phyloP scores from a whole-genome alignment of 2,113 vertebrate species.

The Calyptomena viridis region DNA sequence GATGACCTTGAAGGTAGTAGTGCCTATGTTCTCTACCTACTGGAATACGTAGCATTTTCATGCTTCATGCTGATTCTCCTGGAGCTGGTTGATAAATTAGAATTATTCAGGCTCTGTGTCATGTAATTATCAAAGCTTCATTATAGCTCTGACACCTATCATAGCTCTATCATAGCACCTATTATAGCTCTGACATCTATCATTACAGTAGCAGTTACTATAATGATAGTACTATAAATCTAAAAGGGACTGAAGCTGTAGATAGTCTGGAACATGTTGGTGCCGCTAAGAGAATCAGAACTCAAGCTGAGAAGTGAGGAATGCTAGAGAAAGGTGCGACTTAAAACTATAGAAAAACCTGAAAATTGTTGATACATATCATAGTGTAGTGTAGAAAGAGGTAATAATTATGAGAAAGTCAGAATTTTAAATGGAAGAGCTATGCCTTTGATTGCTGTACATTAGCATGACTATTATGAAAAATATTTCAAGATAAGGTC shows the following conservation, averaged over 20 bases:
- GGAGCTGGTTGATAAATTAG: neutral
- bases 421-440: neutral
- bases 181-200: neutral
- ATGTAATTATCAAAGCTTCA: neutral
- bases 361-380: neutral
- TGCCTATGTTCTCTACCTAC: neutral
- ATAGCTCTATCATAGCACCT: no score
- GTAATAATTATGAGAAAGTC: neutral
- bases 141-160: neutral
- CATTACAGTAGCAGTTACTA: neutral
- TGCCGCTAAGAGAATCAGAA: neutral
- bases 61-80: neutral
- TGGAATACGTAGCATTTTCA: neutral
- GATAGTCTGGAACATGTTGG: neutral
- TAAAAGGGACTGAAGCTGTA: neutral
- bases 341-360: neutral
- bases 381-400: neutral
- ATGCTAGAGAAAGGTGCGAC: neutral
- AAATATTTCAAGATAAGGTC: neutral
- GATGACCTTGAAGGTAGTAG: neutral
- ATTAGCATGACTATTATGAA: neutral
- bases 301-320: neutral
- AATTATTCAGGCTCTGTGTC: neutral
- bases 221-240: neutral
- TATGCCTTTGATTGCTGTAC: neutral